Base-by-base conservation (phyloP, 2,113 vertebrate species). In the Ardeotis arabs region DNA sequence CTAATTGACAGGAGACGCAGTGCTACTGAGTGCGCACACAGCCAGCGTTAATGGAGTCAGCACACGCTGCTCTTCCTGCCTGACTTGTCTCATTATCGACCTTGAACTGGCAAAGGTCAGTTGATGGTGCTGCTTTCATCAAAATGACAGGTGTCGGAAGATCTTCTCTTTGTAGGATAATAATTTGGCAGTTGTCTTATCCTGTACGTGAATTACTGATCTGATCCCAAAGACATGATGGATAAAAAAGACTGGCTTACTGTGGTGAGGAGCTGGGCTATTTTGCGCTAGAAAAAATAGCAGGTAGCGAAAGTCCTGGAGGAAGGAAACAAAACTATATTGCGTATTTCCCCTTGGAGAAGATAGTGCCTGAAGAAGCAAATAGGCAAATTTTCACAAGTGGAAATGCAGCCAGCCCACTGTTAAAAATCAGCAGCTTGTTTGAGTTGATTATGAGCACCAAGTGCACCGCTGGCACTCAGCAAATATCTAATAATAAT, bases 1-100 rank as follows among this genome's bases (percentile, higher is more conserved):
- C 98, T 99, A 98, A 99, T 98, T 99, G 98, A 98, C 97, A 98
- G 98, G 98, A 98, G 98, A 97, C 12, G 75, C 96, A 56, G 97
- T 84, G 97, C 96, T 97, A 96, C 95, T 63, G 97, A 97, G 96
- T 75, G 97, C 68, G 78, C 96, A 87, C 96, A 91, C 95, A 92
- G 97, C 33, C 72, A 95, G 87, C 84, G 66, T 90, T 98, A 98
- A 98, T 98, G 98, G 98, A 98, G 98, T 96, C 96, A 52, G 98
- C 92, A 72, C 97, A 89, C 60, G 73, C 95, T 93, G 97, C 97
- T 98, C 98, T 97, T 79, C 97, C 96, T 98, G 97, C 98, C 98
- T 98, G 97, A 96, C 98, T 98, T 95, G 87, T 96, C 98, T 99
- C 98, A 98, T 99, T 99, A 99, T 98, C 97, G 97, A 98, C 98